These are phyloP conservation scores for Marisa cornuarietis DNA, from an alignment of 1,140 invertebrate genomes.

Conservation along the genomic window DNA sequence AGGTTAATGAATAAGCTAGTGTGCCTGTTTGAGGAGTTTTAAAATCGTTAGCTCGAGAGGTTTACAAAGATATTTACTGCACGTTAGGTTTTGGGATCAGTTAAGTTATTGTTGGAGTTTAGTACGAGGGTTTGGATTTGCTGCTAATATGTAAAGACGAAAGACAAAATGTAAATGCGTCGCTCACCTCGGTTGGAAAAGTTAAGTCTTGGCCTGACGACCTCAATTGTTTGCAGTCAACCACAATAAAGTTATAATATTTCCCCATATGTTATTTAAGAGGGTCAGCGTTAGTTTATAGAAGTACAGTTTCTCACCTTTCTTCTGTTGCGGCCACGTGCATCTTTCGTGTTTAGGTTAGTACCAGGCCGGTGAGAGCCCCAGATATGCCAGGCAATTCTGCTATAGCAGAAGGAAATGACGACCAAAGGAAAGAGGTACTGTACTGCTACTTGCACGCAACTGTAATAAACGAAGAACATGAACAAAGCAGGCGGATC, in stretches of 20 bases:
- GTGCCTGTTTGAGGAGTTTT: too few relatives aligned
- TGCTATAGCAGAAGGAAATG: conserved; percentile 79
- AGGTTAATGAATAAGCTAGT: too few relatives aligned
- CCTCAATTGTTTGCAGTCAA: neutral
- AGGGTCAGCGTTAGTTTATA: too few relatives aligned
- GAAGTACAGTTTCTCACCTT: conserved; percentile 71
- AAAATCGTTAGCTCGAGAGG: too few relatives aligned
- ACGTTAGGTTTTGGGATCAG: too few relatives aligned
- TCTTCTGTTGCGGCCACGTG: conserved; percentile 81
- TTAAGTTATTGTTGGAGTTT: too few relatives aligned
- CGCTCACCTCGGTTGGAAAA: too few relatives aligned
- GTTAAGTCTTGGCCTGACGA: too few relatives aligned
- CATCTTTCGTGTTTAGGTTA: conserved; percentile 71
- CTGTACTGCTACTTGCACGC: conserved; percentile 71
- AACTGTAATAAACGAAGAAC: conserved; percentile 42
- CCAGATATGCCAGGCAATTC: conserved; percentile 81
- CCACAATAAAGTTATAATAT: neutral
- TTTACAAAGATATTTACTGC: too few relatives aligned
- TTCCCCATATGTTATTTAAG: neutral
- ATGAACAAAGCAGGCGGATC: conserved; percentile 32
- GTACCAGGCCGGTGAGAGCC: conserved; percentile 79
- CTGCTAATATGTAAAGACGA: too few relatives aligned
- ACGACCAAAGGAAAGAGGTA: conserved; percentile 81
- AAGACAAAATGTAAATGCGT: too few relatives aligned
- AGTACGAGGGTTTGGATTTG: too few relatives aligned